Conservation (phyloP, 2,113 vertebrate species). For the Cyprichromis sp. region DNA sequence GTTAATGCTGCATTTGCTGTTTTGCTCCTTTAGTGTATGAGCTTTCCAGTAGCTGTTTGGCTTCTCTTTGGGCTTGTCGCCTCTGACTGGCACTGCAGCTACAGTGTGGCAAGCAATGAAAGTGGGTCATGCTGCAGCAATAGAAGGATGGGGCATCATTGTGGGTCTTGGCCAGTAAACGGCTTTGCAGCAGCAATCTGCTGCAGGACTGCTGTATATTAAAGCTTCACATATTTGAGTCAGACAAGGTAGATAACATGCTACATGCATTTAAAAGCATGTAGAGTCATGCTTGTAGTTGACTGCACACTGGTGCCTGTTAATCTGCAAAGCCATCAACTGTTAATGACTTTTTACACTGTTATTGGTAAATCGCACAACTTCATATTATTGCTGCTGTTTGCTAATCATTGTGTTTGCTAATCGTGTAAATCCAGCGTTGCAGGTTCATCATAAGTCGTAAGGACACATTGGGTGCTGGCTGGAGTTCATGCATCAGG, state of each 20-base stretch:
- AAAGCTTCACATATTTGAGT: conserved; percentile 3
- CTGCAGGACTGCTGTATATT: conserved; percentile 14
- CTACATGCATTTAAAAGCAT: neutral
- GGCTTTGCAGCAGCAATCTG: conserved; percentile 43
- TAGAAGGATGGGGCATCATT: conserved; percentile 54
- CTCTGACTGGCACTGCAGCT: conserved; percentile 23
- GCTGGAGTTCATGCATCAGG: neutral
- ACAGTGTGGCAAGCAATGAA: conserved; percentile 43
- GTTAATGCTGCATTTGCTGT: neutral
- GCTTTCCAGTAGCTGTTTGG: neutral
- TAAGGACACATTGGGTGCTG: neutral
- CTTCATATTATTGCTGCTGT: neutral
- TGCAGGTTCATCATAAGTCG: neutral
- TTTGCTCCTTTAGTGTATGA: neutral
- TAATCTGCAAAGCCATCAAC: neutral
- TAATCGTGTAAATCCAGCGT: neutral
- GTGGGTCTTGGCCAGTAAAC: conserved; percentile 54
- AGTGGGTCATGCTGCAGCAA: conserved; percentile 69
- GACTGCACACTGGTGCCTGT: neutral
- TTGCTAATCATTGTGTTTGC: neutral
- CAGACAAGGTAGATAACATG: neutral
- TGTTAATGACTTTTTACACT: neutral
- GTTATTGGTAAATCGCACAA: neutral
- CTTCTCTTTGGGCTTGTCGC: conserved; percentile 12
- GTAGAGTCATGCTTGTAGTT: neutral